Base-by-base conservation (phyloP, 1,140 invertebrate genomes). In the Plectrocnemia conspersa region DNA sequence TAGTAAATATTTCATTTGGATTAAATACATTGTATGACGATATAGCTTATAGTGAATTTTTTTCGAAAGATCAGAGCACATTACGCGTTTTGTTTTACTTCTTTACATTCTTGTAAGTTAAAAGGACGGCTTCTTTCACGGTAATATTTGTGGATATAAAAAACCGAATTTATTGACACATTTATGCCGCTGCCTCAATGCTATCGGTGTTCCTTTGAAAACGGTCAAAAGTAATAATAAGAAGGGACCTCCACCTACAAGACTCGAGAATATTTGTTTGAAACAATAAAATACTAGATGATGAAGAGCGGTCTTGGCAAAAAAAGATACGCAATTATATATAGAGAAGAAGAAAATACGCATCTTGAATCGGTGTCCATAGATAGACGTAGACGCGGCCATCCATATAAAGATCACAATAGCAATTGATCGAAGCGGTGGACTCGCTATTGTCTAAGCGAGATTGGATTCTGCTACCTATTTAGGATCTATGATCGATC, bases 351-450 rank as follows among this genome's bases (percentile, higher is more conserved):
- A 45, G 27, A 45, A 45, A 22, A 16, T 16, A 16, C 10, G 11
- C 10, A 41, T 41, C 38, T 41, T 33, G 23, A 35, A 38, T 19
- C 47, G 21, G 38, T 38, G 24, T 38, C 46, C 46, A 38, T 48
- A 56, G 46, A 49, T 27, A 49, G 54, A 41, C 6, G 29, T 38
- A 7, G 6, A 10, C 6, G 25, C 25, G 13, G 10, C 27, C 47
- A 7, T 50, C 58, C 58, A 47, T 59, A 59, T 59, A 55, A 27
- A 59, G 58, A 59, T 52, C 48, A 59, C 58, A 59, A 59, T 59
- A 54, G 53, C 50, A 24, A 49, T 47, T 18, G 47, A 55, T 52
- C 58, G 40, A 41, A 49, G 5, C 27, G 15, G 19, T 46, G 18
- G 27, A 40, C 38, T 23, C 35, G 38, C 50, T 21, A 52, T 44